A percentile compares a stretch with the other conserved stretches of the same genome.
Conservation (phyloP, 2,797 vertebrate genomes). For the Cottoperca gobio region DNA sequence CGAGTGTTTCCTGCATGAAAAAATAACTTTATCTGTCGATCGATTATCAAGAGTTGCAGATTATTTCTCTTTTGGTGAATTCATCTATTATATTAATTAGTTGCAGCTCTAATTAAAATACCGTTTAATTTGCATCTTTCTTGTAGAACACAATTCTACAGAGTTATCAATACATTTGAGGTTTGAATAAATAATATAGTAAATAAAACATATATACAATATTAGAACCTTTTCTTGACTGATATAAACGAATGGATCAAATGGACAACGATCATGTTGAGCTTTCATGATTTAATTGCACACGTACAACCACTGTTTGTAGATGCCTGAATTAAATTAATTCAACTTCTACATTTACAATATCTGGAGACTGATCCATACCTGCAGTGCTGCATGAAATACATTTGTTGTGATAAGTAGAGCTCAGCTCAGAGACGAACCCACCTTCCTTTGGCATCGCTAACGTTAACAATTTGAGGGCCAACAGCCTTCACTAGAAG, state of each 20-base stretch:
- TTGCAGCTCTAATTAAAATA: too few relatives aligned
- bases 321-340: not conserved
- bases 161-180: not conserved
- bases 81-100: too few relatives aligned
- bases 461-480: conserved; percentile 88
- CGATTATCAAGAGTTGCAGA: too few relatives aligned
- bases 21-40: too few relatives aligned
- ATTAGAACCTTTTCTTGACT: not conserved
- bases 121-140: not conserved
- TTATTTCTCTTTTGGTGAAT: too few relatives aligned
- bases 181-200: too few relatives aligned
- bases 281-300: not conserved
- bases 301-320: not conserved
- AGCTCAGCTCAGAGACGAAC: conserved; percentile 25
- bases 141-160: not conserved
- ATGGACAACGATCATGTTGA: not conserved
- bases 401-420: not conserved
- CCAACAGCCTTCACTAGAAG: conserved; percentile 85
- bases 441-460: conserved; percentile 96
- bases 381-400: not conserved
- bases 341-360: not conserved
- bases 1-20: too few relatives aligned
- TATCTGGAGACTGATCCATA: not conserved
- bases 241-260: not conserved
- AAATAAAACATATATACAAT: not conserved